phyloP scores from a whole-genome alignment of 2,797 vertebrate genomes.

The Epinephelus coioides region DNA sequence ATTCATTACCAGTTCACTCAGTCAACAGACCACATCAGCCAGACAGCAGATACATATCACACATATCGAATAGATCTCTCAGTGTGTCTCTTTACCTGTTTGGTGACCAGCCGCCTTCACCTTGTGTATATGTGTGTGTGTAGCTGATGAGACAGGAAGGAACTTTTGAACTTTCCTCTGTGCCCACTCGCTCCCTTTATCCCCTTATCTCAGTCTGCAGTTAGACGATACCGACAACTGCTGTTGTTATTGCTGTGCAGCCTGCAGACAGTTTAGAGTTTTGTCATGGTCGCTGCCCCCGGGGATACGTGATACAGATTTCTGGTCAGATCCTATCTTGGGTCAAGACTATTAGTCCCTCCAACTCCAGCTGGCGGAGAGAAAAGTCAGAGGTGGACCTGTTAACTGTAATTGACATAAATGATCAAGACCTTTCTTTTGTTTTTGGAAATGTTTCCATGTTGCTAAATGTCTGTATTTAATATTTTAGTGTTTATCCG shows the following conservation, averaged over 20 bases:
- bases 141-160: conserved; percentile 16
- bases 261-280: conserved; percentile 53
- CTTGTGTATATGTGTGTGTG: neutral
- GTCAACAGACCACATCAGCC: conserved; percentile 51
- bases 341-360: conserved; percentile 50
- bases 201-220: conserved; percentile 36
- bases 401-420: conserved; percentile 17
- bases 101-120: conserved; percentile 29
- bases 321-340: conserved; percentile 50
- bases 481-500: neutral
- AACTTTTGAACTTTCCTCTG: conserved; percentile 58
- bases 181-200: conserved; percentile 3
- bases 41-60: conserved; percentile 62
- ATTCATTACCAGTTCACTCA: conserved; percentile 56
- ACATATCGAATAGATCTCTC: conserved; percentile 58
- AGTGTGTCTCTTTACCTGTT: conserved; percentile 47
- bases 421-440: conserved; percentile 4
- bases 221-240: conserved; percentile 42
- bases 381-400: conserved; percentile 6
- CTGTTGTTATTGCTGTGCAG: conserved; percentile 47
- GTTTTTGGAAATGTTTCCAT: neutral
- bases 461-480: neutral
- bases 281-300: conserved; percentile 52
- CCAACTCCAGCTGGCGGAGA: conserved; percentile 5
- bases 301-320: conserved; percentile 68